Percentiles rank a stretch among this genome's conserved stretches.
phyloP scores from a whole-genome alignment of 2,797 vertebrate species.

The Myiotriccus ornatus region DNA sequence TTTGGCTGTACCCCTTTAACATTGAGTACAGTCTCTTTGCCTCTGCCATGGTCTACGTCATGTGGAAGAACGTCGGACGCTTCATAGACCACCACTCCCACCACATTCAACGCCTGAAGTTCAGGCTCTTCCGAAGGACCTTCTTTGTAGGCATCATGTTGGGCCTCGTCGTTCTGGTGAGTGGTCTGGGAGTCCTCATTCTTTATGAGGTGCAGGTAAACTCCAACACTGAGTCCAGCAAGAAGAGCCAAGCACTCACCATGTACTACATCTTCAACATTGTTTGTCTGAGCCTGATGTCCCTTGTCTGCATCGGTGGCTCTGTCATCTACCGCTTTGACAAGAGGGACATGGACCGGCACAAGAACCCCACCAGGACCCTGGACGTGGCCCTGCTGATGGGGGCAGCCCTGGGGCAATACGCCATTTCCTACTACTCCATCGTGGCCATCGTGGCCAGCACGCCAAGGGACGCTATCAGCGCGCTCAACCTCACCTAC shows the following conservation, averaged over 20 bases:
- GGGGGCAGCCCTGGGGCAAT: conserved; percentile 89
- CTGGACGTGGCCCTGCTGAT: conserved; percentile 90
- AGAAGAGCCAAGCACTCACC: conserved; percentile 73
- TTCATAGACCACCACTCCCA: conserved; percentile 77
- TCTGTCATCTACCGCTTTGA: conserved; percentile 84
- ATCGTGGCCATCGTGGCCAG: conserved; percentile 85
- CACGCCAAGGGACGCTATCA: conserved; percentile 72
- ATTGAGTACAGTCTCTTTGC: conserved; percentile 97
- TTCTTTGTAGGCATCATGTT: conserved; percentile 78
- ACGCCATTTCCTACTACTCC: conserved; percentile 90
- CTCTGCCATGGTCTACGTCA: conserved; percentile 91
- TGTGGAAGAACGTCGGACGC: conserved; percentile 96
- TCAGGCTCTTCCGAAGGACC: conserved; percentile 76
- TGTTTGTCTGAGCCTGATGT: conserved; percentile 85
- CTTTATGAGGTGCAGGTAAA: conserved; percentile 83
- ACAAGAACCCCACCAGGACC: conserved; percentile 91
- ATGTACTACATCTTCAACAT: conserved; percentile 89
- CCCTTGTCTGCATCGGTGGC: conserved; percentile 78
- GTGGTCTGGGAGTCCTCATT: conserved; percentile 87
- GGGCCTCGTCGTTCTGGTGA: conserved; percentile 77
- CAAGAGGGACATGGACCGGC: conserved; percentile 83
- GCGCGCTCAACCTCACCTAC: conserved; percentile 82
- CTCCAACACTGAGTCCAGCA: not conserved
- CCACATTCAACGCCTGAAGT: conserved; percentile 66
- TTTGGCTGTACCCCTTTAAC: conserved; percentile 95